Base-by-base conservation (phyloP, 2,888 invertebrate genomes). In the Acutogordius australiensis region DNA sequence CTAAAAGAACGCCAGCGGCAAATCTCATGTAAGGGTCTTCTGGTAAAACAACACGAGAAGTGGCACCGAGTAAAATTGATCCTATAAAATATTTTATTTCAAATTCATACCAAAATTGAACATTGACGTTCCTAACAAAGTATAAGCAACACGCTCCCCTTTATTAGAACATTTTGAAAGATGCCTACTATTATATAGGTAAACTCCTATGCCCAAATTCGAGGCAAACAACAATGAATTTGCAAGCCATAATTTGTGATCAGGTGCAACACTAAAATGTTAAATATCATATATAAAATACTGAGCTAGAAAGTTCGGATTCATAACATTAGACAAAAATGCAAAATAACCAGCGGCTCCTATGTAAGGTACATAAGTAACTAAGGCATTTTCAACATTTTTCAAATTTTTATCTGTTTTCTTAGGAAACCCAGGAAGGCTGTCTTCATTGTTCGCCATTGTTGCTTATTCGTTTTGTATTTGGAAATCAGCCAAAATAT, bases 281-380 rank as follows among this genome's bases (percentile, higher is more conserved):
- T 21, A n/a, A 51, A 51, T 51, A 51, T 21, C 4, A 51, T 51
- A 4, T 51, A 51, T 13, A 51, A n/a, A 51, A 21, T 51, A 51
- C 51, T 51, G 13, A 23, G 8, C 23, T 26, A 51, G 23, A n/a
- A 51, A 51, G 26, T 51, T 51, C 26, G 51, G 51, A 23, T 51
- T 51, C 51, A 51, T 51, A 51, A 51, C 51, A 26, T 51, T 51
- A n/a, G 51, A 51, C 23, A 51, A 21, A 51, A 51, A 51, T 21
- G 51, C 51, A 51, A 51, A 51, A 51, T 51, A 51, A 21, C 51
- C 51, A 51, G 51, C 51, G 8, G 51, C 51, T n/a, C 51, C 51
- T 23, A 51, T 8, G 4, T n/a, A n/a, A 13, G 51, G 51, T 4
- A 51, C 51, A 23, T 51, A 51, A 51, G 8, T 23, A 51, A 51